phyloP scores from a whole-genome alignment of 64 coral and sea anemone genomes.

The Actinia equina region DNA sequence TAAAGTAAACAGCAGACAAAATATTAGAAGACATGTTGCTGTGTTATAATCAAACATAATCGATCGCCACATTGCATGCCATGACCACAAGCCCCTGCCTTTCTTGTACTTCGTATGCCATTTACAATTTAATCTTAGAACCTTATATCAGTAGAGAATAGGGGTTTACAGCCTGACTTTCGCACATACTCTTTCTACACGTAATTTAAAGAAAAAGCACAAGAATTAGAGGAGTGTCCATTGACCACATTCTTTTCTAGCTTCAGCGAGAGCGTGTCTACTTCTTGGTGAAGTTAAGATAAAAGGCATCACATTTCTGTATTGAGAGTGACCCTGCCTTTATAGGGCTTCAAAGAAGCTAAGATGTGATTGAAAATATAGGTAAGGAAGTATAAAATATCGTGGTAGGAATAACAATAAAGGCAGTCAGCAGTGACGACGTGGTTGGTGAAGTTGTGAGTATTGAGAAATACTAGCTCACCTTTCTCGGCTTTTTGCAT shows the following conservation, averaged over 20 bases:
- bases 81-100: not conserved
- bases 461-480: not conserved
- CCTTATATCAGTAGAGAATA: not conserved
- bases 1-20: not conserved
- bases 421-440: not conserved
- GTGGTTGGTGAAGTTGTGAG: not conserved
- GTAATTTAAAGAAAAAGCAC: not conserved
- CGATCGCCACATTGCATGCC: not conserved
- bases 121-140: not conserved
- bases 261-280: not conserved
- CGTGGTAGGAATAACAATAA: not conserved
- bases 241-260: not conserved
- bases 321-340: not conserved
- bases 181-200: not conserved
- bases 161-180: not conserved
- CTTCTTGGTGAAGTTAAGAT: not conserved
- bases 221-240: constrained; percentile 12
- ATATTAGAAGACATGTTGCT: not conserved
- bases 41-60: not conserved
- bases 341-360: not conserved
- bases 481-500: not conserved
- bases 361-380: not conserved
- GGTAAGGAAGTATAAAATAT: not conserved
- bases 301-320: not conserved
- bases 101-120: not conserved